A percentile compares a stretch with the other conserved stretches of the same genome.
Evolutionary conservation across 2,797 vertebrate genomes (phyloP).

Genomic region (Smutsia gigantea): DNA sequence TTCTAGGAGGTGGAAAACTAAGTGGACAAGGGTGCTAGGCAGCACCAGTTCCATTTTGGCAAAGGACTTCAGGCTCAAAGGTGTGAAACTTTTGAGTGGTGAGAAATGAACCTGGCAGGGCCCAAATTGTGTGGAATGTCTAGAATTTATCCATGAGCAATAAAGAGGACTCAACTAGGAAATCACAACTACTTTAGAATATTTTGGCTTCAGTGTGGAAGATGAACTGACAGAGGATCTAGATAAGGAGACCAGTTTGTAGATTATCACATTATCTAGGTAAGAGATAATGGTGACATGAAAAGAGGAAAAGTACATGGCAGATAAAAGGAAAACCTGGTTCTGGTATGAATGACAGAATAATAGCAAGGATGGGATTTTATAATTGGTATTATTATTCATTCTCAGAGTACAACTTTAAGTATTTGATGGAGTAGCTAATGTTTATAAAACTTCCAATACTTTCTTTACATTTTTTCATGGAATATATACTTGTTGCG

Average conservation of each 20-base stretch:
- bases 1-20: neutral
- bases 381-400: neutral
- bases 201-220: neutral
- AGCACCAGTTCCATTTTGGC: neutral
- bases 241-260: neutral
- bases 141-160: neutral
- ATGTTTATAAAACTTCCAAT: constrained; percentile 13
- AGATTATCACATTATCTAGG: neutral
- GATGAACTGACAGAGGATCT: neutral
- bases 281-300: neutral
- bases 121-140: neutral
- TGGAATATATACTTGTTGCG: neutral
- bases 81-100: neutral
- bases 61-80: neutral
- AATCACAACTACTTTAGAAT: neutral
- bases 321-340: neutral
- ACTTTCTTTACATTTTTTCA: neutral
- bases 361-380: neutral
- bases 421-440: neutral
- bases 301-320: neutral
- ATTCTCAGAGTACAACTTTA: neutral
- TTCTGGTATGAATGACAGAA: neutral
- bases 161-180: neutral
- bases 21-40: neutral
- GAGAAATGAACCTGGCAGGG: neutral